Evolutionary conservation across 2,113 vertebrate species (phyloP), one percentile per base, ranked within the genome.

Genomic region (Sinocyclocheilus grahami): DNA sequence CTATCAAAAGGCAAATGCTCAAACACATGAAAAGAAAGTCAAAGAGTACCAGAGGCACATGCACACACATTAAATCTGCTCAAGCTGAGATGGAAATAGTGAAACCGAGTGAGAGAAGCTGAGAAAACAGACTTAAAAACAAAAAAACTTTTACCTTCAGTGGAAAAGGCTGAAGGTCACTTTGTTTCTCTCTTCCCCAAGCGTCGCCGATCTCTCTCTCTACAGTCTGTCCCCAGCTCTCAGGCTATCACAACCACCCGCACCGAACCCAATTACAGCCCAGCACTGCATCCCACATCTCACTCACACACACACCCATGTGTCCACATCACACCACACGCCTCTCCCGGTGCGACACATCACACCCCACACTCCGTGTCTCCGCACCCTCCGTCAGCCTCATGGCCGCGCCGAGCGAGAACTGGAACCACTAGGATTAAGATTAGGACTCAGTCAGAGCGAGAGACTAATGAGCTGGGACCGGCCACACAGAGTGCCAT

Each of bases 251-350:
- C 72, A 87, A 69, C 83, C 89, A 86, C 82, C 86, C 27, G 58
- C 78, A 67, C 75, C 6, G 77, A 92, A 92, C 91, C 84, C 89
- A 93, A 93, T 93, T 93, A 92, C 93, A 92, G 84, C 83, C 65
- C 80, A 88, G 86, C 84, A 74, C 69, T 84, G 80, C 46, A 48
- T 82, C 46, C 63, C 80, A 53, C 27, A 11, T 69, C 27, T 74
- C 82, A 39, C 82, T 72, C 22, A 20, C 65, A 74, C 78, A 86
- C 18, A 74, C 83, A 86, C 67, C 85, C 85, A 85, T 51, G 69
- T 63, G 82, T 78, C 75, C 85, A 88, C 89, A 87, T 90, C 89
- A 92, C 86, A 91, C 90, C 91, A 92, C 90, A 92, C 85, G 67
- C 88, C 81, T 75, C 67, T 74, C 91, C 91, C 92, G 89, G 89